Conservation (phyloP, 2,113 vertebrate species). For the Cisticola juncidis region DNA sequence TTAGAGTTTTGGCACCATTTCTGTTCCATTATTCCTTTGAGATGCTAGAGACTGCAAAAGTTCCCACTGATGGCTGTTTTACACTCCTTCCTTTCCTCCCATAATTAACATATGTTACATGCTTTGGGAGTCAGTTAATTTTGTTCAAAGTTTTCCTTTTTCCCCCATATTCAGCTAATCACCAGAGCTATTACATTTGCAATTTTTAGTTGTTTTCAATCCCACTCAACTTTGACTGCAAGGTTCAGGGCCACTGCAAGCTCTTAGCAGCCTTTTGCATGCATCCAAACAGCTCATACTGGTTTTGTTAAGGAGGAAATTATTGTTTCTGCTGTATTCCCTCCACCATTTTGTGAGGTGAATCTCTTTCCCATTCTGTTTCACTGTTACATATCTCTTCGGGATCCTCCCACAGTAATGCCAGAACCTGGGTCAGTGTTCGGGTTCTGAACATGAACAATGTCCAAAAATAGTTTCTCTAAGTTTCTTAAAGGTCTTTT, state of each 20-base stretch:
- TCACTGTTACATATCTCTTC: neutral
- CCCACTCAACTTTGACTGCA: neutral
- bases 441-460: neutral
- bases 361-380: neutral
- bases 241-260: neutral
- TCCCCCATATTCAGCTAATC: neutral
- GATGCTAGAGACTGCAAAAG: neutral
- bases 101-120: neutral
- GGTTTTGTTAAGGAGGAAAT: neutral
- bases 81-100: neutral
- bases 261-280: neutral
- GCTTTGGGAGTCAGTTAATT: neutral
- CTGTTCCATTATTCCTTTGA: neutral
- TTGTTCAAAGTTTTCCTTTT: neutral
- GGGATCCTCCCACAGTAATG: neutral
- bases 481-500: slow-evolving; percentile 2
- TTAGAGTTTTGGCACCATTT: neutral
- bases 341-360: neutral
- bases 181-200: neutral
- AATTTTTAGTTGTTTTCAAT: neutral
- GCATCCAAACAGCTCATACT: neutral
- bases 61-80: neutral
- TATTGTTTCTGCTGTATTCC: neutral
- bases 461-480: neutral
- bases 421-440: neutral